Evolutionary conservation across 2,113 vertebrate species (phyloP).

Genomic region (Microcebus jonahi): DNA sequence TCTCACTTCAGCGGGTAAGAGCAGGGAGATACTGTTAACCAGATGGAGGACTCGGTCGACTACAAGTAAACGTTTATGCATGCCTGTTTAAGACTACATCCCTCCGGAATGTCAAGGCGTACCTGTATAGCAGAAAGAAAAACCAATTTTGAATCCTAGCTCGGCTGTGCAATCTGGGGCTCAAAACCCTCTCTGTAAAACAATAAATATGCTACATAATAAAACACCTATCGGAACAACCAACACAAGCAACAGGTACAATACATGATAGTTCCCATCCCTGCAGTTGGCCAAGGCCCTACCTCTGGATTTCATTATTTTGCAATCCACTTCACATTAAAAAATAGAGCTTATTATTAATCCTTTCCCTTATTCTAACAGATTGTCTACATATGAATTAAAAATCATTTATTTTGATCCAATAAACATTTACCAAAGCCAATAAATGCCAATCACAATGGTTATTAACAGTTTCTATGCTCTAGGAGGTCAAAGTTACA

Average conservation of each 20-base stretch:
- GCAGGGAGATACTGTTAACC: background rate
- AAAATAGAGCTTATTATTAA: background rate
- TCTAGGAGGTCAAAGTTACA: conserved; percentile 13
- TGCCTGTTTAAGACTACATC: background rate
- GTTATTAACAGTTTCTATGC: background rate
- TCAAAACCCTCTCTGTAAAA: background rate
- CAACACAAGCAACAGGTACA: background rate
- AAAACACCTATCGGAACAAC: background rate
- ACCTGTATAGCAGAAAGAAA: background rate
- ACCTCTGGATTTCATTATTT: background rate
- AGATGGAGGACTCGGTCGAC: background rate
- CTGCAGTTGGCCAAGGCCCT: background rate
- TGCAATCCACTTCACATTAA: background rate
- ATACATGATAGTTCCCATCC: background rate
- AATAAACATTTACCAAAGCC: background rate
- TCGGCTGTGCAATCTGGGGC: background rate
- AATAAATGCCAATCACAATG: conserved; percentile 37
- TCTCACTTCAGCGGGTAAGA: background rate
- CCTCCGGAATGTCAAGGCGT: background rate
- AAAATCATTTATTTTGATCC: conserved; percentile 41
- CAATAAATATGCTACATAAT: background rate
- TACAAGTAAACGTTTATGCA: background rate
- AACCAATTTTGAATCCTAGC: background rate
- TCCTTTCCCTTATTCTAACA: background rate
- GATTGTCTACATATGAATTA: background rate